Conservation (phyloP, 37 sponge, comb jelly and placozoan genomes). For the Amphimedon queenslandica region DNA sequence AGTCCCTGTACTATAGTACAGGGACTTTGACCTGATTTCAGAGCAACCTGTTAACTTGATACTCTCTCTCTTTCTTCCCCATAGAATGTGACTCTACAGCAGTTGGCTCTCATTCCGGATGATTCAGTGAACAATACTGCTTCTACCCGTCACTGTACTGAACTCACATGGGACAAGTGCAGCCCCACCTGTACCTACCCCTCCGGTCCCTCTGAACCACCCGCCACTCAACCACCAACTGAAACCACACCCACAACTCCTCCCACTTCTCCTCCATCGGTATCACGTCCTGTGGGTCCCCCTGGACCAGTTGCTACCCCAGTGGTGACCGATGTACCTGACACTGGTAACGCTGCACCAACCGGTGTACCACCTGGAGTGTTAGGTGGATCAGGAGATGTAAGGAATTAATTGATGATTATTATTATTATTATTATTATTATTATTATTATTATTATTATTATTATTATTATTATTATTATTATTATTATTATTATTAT, state of each 20-base stretch:
- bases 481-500: neutral
- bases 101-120: constrained; percentile 1
- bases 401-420: neutral
- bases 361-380: neutral
- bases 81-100: neutral
- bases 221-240: neutral
- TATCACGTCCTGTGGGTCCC: neutral
- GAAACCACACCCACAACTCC: neutral
- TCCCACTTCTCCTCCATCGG: neutral
- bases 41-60: too few relatives aligned
- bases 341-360: neutral
- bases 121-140: neutral
- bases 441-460: neutral
- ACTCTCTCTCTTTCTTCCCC: too few relatives aligned
- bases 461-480: neutral
- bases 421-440: neutral
- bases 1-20: too few relatives aligned
- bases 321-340: too few relatives aligned
- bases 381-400: neutral
- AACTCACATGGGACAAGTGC: neutral
- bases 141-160: neutral
- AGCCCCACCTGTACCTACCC: neutral
- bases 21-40: too few relatives aligned
- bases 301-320: neutral
- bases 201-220: neutral